Conservation (phyloP, 2,888 invertebrate genomes). For the Epiblema foenella region DNA sequence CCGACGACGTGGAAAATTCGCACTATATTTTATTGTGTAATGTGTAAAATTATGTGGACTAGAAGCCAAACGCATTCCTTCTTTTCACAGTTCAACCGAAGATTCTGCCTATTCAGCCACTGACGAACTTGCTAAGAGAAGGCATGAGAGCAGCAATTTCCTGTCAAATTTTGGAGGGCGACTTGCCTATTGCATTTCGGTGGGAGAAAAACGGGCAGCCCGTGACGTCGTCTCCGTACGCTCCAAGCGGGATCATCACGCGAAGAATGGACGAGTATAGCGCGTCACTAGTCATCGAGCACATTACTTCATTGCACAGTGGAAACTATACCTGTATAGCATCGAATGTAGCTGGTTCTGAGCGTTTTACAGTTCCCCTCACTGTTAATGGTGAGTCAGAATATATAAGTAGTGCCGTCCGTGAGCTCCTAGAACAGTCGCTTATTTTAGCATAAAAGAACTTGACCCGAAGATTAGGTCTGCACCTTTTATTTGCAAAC, state of each 20-base stretch:
- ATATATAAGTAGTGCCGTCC: not conserved
- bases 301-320: slow-evolving; percentile 92
- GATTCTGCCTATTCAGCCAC: slow-evolving; percentile 92
- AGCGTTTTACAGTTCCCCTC: slow-evolving; percentile 90
- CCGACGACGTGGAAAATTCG: slow-evolving; percentile 25
- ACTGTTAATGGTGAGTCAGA: slow-evolving; percentile 89
- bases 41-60: slow-evolving; percentile 5
- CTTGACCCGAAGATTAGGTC: no score
- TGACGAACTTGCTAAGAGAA: slow-evolving; percentile 92
- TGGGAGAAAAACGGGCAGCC: slow-evolving; percentile 96
- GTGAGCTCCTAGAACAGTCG: no score
- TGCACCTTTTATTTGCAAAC: no score
- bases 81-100: slow-evolving; percentile 89
- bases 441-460: no score
- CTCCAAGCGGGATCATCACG: slow-evolving; percentile 77
- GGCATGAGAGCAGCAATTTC: slow-evolving; percentile 95
- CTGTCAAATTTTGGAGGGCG: slow-evolving; percentile 96
- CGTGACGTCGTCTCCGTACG: slow-evolving; percentile 87
- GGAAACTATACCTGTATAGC: slow-evolving; percentile 97
- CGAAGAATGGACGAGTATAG: slow-evolving; percentile 92
- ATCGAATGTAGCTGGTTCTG: slow-evolving; percentile 93
- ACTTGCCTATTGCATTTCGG: slow-evolving; percentile 94
- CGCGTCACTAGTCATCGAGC: slow-evolving; percentile 93
- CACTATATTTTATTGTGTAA: not conserved
- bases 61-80: slow-evolving; percentile 17